A percentile compares a stretch with the other conserved stretches of the same genome.
Conservation (phyloP, 2,888 invertebrate genomes). For the Phragmatobia fuliginosa region DNA sequence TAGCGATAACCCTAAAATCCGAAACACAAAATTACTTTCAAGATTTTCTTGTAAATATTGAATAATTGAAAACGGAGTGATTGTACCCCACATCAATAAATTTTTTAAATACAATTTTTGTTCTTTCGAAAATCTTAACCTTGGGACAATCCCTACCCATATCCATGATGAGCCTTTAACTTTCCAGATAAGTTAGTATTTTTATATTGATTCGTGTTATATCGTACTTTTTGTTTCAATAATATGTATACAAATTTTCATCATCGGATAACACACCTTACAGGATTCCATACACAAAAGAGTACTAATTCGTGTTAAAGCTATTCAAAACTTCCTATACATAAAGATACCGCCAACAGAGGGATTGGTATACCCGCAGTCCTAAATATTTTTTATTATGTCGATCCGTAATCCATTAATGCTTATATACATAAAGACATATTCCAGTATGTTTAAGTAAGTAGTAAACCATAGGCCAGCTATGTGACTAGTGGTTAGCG, state of each 20-base stretch:
- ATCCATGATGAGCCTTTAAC: neutral
- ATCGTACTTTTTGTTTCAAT: neutral
- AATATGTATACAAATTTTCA: neutral
- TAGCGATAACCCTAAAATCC: neutral
- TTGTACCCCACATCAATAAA: neutral
- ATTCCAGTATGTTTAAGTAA: too few species aligned
- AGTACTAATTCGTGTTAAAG: too few species aligned
- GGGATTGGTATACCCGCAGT: neutral
- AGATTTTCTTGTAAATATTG: neutral
- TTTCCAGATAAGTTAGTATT: neutral
- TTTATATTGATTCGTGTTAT: neutral
- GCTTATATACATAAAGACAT: neutral
- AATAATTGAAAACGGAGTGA: neutral
- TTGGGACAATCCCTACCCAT: neutral
- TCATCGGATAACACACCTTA: too few species aligned
- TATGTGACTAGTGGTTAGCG: too few species aligned
- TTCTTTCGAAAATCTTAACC: neutral
- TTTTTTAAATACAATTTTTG: neutral
- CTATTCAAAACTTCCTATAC: too few species aligned
- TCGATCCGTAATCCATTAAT: neutral
- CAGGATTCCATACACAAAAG: too few species aligned
- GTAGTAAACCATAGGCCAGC: too few species aligned
- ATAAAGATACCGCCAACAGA: too few species aligned
- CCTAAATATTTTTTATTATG: neutral
- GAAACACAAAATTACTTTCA: neutral